Evolutionary conservation across 1,140 invertebrate species (phyloP), one percentile per base, ranked within the genome.

Genomic region (Cydia fagiglandana): DNA sequence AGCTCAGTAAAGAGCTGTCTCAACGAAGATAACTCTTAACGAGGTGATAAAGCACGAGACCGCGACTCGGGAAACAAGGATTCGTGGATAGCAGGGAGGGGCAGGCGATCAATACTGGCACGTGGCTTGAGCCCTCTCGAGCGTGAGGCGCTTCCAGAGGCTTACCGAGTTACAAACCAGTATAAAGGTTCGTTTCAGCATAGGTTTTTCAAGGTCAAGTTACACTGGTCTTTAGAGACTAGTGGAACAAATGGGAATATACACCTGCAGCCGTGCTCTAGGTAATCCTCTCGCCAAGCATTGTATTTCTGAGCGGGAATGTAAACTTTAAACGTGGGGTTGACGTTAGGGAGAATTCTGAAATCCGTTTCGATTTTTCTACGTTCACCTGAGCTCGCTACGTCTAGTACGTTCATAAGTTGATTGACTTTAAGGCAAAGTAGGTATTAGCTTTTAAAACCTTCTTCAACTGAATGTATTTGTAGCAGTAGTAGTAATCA

Each of bases 101-200:
- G 45, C 47, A 2, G 7, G 74, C 77, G 78, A 83, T 83, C 81
- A 76, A 83, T 83, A 81, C 73, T 15, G 73, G 47, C 74, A 77
- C 74, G 77, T 73, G 76, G 73, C 41, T 76, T 30, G 53, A 56
- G 77, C 75, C 15, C n/a, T n/a, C 50, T 53, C 15, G 47, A 50
- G 12, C 64, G 38, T 15, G 13, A 30, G 38, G 30, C 1, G 15
- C 1, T 70, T 38, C 38, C 66, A 34, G 66, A 38, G 4, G 13
- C 64, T 15, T 38, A 24, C 34, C 66, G 66, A 66, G 15, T 15
- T 30, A 0, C 10, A 4, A n/a, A n/a, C 64, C 53, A 56, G n/a
- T 56, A 56, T 56, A 17, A 56, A 2, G 6, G n/a, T 6, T 12
- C 50, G n/a, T 1, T 12, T 1, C 15, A 56, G 45, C 45, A 15